Evolutionary conservation across 2,113 vertebrate genomes (phyloP).

Genomic region (Thamnophis sirtalis): DNA sequence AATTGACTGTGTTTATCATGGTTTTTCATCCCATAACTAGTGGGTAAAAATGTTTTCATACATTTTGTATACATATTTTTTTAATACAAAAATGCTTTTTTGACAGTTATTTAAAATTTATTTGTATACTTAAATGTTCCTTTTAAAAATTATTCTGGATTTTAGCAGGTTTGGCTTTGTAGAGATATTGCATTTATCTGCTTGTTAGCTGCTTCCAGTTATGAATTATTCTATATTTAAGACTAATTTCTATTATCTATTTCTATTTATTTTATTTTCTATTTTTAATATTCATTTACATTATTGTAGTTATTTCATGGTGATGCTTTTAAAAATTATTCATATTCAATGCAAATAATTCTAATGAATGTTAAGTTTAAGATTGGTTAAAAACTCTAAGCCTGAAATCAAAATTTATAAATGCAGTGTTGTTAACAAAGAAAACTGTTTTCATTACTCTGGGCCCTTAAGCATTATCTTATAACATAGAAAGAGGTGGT

Average conservation of each 20-base stretch:
- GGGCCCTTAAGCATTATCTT: neutral
- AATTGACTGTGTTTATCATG: neutral
- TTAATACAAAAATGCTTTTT: neutral
- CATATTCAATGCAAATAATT: neutral
- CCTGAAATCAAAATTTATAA: neutral
- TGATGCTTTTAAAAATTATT: neutral
- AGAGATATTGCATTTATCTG: conserved; percentile 8
- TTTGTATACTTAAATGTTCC: conserved; percentile 11
- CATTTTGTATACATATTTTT: neutral
- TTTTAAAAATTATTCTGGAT: conserved; percentile 36
- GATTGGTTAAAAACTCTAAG: neutral
- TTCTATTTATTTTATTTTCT: neutral
- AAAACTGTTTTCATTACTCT: neutral
- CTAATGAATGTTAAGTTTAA: neutral
- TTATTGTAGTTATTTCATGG: neutral
- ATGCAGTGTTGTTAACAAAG: neutral
- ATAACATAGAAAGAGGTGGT: neutral
- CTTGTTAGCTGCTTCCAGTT: neutral
- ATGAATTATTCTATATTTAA: neutral
- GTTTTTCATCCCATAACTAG: conserved; percentile 18
- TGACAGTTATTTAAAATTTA: conserved; percentile 14
- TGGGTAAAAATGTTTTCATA: conserved; percentile 14
- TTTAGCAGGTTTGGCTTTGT: conserved; percentile 15
- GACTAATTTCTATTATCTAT: neutral
- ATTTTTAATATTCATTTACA: neutral